Evolutionary conservation across 2,113 vertebrate species (phyloP).

Genomic region (Reinhardtius hippoglossoides): DNA sequence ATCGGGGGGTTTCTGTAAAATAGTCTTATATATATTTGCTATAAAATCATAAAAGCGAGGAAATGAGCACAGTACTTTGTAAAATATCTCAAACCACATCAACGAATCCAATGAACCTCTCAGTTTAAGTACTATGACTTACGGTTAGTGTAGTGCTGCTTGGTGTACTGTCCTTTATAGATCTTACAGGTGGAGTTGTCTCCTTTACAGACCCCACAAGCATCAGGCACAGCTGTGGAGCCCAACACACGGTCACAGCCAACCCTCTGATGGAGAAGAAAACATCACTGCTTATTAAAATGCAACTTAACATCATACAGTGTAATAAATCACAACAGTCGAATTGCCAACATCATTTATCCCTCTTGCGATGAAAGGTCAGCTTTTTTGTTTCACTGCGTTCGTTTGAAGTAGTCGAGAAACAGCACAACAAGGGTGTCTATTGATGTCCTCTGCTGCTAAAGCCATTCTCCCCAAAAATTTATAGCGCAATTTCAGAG

Average conservation of each 20-base stretch:
- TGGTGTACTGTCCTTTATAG: constrained; percentile 86
- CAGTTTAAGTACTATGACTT: constrained; percentile 50
- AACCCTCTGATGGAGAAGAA: constrained; percentile 81
- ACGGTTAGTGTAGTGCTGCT: constrained; percentile 87
- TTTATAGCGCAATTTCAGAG: constrained; percentile 32
- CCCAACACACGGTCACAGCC: constrained; percentile 89
- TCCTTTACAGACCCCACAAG: constrained; percentile 89
- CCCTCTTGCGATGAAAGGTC: constrained; percentile 1
- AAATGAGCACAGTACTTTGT: neutral
- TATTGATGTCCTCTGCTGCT: constrained; percentile 9
- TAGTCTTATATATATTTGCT: neutral
- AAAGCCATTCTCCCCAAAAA: constrained; percentile 3
- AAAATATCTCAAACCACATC: neutral
- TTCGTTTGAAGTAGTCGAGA: constrained; percentile 7
- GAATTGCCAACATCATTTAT: constrained; percentile 20
- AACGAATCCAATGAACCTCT: neutral
- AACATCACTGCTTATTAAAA: constrained; percentile 13
- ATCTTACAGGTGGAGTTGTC: constrained; percentile 88
- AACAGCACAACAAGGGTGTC: constrained; percentile 12
- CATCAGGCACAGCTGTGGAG: constrained; percentile 84
- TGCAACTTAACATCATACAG: neutral
- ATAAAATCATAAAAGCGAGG: neutral
- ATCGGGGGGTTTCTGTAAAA: neutral
- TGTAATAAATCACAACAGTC: constrained; percentile 9
- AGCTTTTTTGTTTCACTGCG: constrained; percentile 6